phyloP scores from a whole-genome alignment of 92 coral and sea anemone species.

The Palythoa heliodiscus region DNA sequence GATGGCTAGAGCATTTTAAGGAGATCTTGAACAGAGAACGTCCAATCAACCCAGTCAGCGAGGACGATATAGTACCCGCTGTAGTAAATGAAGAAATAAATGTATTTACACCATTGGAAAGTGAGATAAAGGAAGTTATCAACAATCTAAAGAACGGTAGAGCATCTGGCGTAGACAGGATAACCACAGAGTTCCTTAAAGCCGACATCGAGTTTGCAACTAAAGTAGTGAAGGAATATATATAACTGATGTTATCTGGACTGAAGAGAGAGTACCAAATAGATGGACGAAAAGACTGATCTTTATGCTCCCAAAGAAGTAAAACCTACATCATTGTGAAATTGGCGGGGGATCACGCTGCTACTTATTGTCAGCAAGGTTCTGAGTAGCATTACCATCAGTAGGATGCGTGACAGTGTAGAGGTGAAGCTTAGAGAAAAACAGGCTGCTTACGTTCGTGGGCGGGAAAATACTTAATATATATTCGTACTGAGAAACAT shows the following conservation, averaged over 20 bases:
- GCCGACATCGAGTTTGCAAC: no score
- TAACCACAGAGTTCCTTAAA: no score
- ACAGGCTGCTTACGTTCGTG: conserved; percentile 18
- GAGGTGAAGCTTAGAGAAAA: conserved; percentile 23
- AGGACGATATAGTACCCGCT: no score
- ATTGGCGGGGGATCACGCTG: conserved; percentile 40
- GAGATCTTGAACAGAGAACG: no score
- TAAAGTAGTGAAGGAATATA: no score
- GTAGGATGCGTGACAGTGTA: conserved; percentile 15
- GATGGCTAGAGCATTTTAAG: no score
- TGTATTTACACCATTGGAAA: no score
- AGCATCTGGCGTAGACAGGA: no score
- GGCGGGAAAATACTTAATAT: conserved; percentile 10
- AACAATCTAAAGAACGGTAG: no score
- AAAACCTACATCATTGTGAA: conserved; percentile 28
- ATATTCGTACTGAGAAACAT: conserved; percentile 19
- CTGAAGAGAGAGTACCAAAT: conserved; percentile 24
- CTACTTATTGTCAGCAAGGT: conserved; percentile 24
- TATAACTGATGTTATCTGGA: conserved; percentile 24
- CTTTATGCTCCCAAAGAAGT: conserved; percentile 26
- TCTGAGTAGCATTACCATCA: conserved; percentile 27
- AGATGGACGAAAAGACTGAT: conserved; percentile 45
- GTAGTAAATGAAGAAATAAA: no score
- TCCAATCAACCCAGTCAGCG: no score
- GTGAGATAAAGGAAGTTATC: no score